Conservation (phyloP, 2,113 vertebrate species). For the Rhabdomys dilectus region DNA sequence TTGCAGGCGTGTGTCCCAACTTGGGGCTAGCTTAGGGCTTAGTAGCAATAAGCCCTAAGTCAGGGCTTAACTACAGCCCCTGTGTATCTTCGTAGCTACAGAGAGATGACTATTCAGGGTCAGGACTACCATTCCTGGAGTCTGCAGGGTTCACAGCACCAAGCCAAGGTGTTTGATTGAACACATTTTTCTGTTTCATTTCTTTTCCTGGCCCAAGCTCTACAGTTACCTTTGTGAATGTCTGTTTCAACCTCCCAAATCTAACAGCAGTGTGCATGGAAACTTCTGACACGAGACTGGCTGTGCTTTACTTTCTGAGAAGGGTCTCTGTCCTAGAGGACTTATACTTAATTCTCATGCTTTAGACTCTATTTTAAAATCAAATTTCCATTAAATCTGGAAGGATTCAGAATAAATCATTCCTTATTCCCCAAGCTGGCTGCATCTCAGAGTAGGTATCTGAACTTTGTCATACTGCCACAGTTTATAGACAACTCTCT, state of each 20-base stretch:
- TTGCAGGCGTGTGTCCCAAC: no score
- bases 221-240: background rate
- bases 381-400: constrained; percentile 48
- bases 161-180: background rate
- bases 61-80: background rate
- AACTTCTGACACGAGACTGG: background rate
- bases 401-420: constrained; percentile 32
- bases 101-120: no score
- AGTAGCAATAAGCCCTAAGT: no score
- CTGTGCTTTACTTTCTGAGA: constrained; percentile 36
- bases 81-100: background rate
- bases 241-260: constrained; percentile 1
- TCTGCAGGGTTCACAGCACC: background rate
- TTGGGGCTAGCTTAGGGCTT: no score
- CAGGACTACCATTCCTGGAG: background rate
- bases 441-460: constrained; percentile 32
- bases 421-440: constrained; percentile 60
- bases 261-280: constrained; percentile 17
- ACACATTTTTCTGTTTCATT: constrained; percentile 39
- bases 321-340: constrained; percentile 35
- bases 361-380: constrained; percentile 62
- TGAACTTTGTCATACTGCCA: constrained; percentile 29
- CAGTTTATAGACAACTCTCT: background rate
- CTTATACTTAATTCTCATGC: constrained; percentile 37
- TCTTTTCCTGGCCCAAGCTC: background rate